These are phyloP conservation scores for Ochlodes sylvanus DNA, from an alignment of 2,888 invertebrate genomes.

Conservation along the genomic window DNA sequence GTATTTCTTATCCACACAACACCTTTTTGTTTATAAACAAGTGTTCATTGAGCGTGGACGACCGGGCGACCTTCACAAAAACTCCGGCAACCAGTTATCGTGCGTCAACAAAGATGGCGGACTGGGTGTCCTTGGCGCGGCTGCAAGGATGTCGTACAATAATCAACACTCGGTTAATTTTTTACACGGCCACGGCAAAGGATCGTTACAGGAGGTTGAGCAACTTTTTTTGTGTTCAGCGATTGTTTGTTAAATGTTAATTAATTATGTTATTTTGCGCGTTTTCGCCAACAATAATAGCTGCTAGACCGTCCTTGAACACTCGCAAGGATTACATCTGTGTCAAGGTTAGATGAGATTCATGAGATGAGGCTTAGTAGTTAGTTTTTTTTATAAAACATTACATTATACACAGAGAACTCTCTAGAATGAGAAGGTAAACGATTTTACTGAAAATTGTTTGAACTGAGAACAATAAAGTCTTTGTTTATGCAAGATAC, in stretches of 20 bases:
- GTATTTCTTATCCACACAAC: background rate
- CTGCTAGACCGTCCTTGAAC: no score
- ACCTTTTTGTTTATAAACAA: slow-evolving; percentile 9
- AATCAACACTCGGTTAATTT: background rate
- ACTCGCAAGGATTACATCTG: background rate
- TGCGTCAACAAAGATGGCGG: slow-evolving; percentile 49
- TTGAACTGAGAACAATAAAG: no score
- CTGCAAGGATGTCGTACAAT: slow-evolving; percentile 47
- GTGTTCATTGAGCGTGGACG: background rate
- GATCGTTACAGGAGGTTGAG: background rate
- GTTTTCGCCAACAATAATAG: no score
- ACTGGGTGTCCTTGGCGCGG: slow-evolving; percentile 51
- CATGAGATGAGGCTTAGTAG: background rate
- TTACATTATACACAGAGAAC: background rate
- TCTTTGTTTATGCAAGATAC: no score
- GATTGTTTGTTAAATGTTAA: no score
- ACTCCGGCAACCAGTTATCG: slow-evolving; percentile 23
- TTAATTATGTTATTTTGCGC: no score
- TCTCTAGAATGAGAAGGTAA: no score
- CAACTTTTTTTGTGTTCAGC: no score
- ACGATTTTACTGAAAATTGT: no score
- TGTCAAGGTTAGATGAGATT: background rate
- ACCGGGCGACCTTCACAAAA: background rate
- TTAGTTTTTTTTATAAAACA: background rate
- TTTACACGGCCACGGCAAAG: background rate